Evolutionary conservation across 2,888 invertebrate genomes (phyloP), one percentile per base, ranked within the genome.

Genomic region (Metellina segmentata): DNA sequence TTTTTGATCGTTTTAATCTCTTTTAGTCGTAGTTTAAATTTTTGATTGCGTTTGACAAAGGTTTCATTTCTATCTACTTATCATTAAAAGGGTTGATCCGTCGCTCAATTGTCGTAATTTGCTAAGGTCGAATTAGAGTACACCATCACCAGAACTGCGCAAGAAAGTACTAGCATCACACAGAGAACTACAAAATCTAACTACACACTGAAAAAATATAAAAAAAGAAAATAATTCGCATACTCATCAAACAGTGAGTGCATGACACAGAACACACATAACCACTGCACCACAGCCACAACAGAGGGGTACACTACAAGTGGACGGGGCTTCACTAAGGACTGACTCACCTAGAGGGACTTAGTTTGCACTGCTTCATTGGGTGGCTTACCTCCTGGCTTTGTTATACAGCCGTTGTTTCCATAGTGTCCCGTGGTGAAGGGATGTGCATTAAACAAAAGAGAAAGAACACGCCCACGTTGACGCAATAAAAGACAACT

Each of bases 331-430:
- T 4, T 48, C 11, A n/a, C 6, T 16, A 49, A 81, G 20, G 20
- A 9, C 0, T 0, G n/a, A 90, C 91, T 91, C 83, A 91, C 91
- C 91, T 91, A 75, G 49, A 82, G 75, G 19, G 81, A 75, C 72
- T 87, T 87, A n/a, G 87, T 82, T 87, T 82, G 87, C 11, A 51
- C 74, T 9, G 61, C 61, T 53, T 87, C 87, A 71, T 78, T 77
- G 34, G 77, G 87, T 51, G 70, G 20, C 81, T 90, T 85, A 78
- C 77, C 77, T 79, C 88, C 89, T 7, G 78, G 83, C 83, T 92
- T 90, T 79, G 75, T 92, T 88, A 92, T 52, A 92, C 92, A 83
- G 92, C 92, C 90, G 92, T 92, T 87, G 90, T 92, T 90, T 90
- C 90, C 92, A 90, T 90, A 90, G 90, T 87, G 92, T 92, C 92